These are phyloP conservation scores for Silurus meridionalis DNA, from an alignment of 2,113 vertebrate genomes.

Conservation along the genomic window DNA sequence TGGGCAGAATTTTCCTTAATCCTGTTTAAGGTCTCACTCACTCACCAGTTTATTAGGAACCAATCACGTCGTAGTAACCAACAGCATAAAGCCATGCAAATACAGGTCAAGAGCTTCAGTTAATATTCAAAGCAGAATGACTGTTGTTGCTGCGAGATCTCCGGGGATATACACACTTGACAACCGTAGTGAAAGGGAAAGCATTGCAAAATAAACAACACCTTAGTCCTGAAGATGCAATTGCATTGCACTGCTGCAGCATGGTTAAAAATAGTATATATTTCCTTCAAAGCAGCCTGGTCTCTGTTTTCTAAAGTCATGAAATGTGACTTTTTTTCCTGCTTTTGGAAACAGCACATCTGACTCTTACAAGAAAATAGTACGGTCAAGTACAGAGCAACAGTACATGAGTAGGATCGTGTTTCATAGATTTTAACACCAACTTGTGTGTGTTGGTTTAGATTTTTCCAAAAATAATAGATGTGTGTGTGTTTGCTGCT, in stretches of 20 bases:
- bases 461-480: background rate
- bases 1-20: background rate
- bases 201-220: background rate
- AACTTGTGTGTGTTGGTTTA: background rate
- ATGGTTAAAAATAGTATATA: background rate
- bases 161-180: background rate
- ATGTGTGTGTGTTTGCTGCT: slow-evolving; percentile 34
- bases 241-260: background rate
- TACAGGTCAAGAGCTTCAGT: background rate
- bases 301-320: background rate
- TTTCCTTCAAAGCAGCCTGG: background rate
- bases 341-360: background rate
- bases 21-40: background rate
- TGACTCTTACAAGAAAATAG: background rate
- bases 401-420: background rate
- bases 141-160: background rate
- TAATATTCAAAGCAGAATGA: background rate
- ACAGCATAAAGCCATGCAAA: background rate
- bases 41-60: background rate
- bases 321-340: background rate
- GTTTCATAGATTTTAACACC: background rate
- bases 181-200: background rate
- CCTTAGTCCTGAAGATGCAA: too few relatives aligned
- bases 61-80: too few relatives aligned
- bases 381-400: background rate